These are phyloP conservation scores for Achatina immaculata DNA, from an alignment of 1,140 invertebrate species.

Conservation along the genomic window DNA sequence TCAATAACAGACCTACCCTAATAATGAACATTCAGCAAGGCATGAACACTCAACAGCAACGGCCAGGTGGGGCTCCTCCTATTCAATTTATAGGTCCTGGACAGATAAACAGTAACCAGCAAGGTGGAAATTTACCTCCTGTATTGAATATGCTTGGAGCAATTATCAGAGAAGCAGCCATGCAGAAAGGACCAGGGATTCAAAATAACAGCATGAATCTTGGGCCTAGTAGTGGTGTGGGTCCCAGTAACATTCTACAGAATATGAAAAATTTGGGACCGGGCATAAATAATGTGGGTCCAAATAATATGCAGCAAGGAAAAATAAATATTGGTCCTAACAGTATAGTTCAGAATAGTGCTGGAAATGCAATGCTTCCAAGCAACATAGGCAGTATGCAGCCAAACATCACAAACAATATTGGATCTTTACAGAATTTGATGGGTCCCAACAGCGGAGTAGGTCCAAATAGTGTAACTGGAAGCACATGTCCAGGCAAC, in stretches of 20 bases:
- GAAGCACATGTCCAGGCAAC: background rate
- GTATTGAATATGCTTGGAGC: conserved; percentile 50
- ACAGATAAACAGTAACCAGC: conserved; percentile 2
- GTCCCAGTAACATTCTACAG: background rate
- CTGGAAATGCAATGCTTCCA: background rate
- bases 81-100: conserved; percentile 17
- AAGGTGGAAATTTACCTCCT: conserved; percentile 31
- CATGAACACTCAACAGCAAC: conserved; percentile 29
- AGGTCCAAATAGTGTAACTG: background rate
- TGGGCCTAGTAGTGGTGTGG: conserved; percentile 9
- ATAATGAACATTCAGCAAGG: conserved; percentile 32
- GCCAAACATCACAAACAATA: background rate
- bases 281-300: background rate
- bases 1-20: conserved; percentile 14
- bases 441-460: background rate
- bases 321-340: conserved; percentile 14
- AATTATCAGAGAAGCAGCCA: conserved; percentile 38
- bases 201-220: conserved; percentile 37
- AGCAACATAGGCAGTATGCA: conserved; percentile 18
- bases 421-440: background rate
- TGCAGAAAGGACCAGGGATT: conserved; percentile 27
- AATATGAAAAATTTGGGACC: conserved; percentile 11
- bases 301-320: conserved; percentile 14
- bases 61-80: conserved; percentile 18
- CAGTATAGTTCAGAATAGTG: background rate